Base-by-base conservation (phyloP, 2,113 vertebrate genomes). In the Xenotilapia longispinis region DNA sequence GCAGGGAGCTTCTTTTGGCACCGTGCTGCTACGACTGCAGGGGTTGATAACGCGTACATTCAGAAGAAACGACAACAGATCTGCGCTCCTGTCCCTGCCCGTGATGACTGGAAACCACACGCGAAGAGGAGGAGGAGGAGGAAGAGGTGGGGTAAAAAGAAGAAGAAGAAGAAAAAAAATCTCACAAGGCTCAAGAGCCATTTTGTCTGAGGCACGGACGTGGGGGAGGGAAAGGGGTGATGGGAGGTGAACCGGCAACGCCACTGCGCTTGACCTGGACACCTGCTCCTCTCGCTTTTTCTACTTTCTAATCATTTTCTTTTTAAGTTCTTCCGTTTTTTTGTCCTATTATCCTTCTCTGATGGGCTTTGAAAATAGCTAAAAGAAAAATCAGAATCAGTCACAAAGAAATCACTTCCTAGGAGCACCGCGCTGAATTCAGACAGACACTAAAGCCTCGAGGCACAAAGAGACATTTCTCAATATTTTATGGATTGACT, bases 401-500 rank as follows among this genome's bases (percentile, higher is more conserved):
- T 63, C 90, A 94, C 89, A 87, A 63, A 87, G 60, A 88, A 93
- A 92, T 88, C 75, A 47, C 70, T 84, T 90, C 78, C 81, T 88
- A 83, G 38, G 84, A 95, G 88, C 92, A 92, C 88, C 47, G 85
- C 80, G 91, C 84, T 87, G 6, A 91, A 88, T 90, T 92, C 45
- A 93, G 21, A 93, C 84, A 84, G 91, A 95, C 91, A 94, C 89
- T 82, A 92, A 92, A 93, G 89, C 90, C 89, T 92, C 4, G 80
- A 93, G 91, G 93, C 93, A 96, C 94, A 94, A 78, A 94, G 82
- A 95, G 89, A 96, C 93, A 57, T 91, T 81, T 95, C 90, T 94
- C 95, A 94, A 92, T 82, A 91, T 75, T 91, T 87, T 93, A 86
- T 88, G 63, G 91, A 91, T 78, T 45, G 86, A 94, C 94, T 91